phyloP scores from a whole-genome alignment of 2,888 invertebrate genomes.

The Lapara coniferarum region DNA sequence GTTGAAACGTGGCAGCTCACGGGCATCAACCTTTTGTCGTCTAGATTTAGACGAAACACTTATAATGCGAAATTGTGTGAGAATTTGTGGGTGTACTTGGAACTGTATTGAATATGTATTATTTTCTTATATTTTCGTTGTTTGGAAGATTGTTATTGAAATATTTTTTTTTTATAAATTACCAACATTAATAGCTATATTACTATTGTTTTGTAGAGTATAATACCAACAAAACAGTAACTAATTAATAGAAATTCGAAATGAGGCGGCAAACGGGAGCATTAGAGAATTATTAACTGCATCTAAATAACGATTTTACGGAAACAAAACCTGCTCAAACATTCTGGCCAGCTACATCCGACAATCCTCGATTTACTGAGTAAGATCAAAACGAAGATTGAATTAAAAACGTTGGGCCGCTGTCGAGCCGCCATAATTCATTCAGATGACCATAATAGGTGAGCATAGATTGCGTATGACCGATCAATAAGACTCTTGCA shows the following conservation, averaged over 20 bases:
- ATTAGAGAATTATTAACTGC: too few species aligned
- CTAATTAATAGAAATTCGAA: too few species aligned
- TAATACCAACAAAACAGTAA: not conserved
- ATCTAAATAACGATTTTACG: too few species aligned
- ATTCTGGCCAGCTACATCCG: not conserved
- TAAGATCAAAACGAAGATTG: constrained; percentile 45
- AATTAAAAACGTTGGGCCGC: constrained; percentile 22
- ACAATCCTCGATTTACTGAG: not conserved
- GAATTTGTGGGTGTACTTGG: not conserved
- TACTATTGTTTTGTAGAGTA: too few species aligned
- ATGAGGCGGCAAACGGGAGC: too few species aligned
- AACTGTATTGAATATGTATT: not conserved
- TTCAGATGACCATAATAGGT: constrained; percentile 65
- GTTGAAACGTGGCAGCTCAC: constrained; percentile 46
- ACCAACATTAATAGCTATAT: too few species aligned
- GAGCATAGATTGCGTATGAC: constrained; percentile 45
- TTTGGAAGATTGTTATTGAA: not conserved
- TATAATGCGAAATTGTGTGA: constrained; percentile 19
- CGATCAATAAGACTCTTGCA: constrained; percentile 51
- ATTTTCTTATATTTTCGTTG: not conserved
- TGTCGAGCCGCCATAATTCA: constrained; percentile 52
- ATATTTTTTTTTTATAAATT: not conserved
- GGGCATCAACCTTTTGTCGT: constrained; percentile 51
- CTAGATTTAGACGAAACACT: constrained; percentile 35
- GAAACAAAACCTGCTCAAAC: not conserved